These are phyloP conservation scores for Euzophera pinguis DNA, from an alignment of 2,888 invertebrate genomes.

Conservation along the genomic window DNA sequence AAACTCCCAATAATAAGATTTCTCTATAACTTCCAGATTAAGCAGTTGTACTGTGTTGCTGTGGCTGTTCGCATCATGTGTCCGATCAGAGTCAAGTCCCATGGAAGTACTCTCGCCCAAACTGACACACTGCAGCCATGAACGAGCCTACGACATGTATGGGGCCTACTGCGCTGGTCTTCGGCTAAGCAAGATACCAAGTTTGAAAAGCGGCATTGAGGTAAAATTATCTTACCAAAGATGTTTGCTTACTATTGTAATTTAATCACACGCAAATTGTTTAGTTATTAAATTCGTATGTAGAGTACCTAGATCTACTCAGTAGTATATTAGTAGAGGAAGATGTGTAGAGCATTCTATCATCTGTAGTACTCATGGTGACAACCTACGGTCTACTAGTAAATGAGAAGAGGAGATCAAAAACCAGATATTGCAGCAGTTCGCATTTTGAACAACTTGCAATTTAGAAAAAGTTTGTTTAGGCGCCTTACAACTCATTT, in stretches of 20 bases:
- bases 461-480: no score
- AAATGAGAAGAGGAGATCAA: no score
- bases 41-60: conserved; percentile 31
- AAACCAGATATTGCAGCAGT: no score
- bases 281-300: no score
- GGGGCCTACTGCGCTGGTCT: conserved; percentile 77
- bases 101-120: conserved; percentile 51
- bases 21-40: conserved; percentile 37
- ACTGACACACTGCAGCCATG: conserved; percentile 71
- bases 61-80: conserved; percentile 30
- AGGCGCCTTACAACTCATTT: no score
- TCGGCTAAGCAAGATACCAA: conserved; percentile 69
- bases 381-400: no score
- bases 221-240: conserved; percentile 36
- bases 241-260: background rate
- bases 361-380: no score
- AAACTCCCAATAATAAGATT: background rate
- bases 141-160: conserved; percentile 72
- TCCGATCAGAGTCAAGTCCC: conserved; percentile 50
- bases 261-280: no score
- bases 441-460: no score
- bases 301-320: no score
- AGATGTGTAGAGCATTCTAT: no score
- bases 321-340: no score
- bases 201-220: conserved; percentile 74